phyloP scores from a whole-genome alignment of 2,888 invertebrate genomes.

The Amblyteles armatorius region DNA sequence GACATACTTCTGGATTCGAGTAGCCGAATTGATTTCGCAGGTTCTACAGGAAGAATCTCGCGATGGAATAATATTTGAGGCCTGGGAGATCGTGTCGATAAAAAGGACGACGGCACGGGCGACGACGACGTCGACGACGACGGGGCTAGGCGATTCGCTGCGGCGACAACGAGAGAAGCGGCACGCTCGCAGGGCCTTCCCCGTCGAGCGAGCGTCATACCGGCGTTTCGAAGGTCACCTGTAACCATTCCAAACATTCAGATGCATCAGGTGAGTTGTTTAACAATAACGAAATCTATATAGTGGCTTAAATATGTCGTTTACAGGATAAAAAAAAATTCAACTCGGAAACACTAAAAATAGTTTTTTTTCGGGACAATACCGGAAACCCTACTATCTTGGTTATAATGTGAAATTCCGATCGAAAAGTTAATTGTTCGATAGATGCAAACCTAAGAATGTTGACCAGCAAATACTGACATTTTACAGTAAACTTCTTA shows the following conservation, averaged over 20 bases:
- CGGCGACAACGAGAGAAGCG: slow-evolving; percentile 79
- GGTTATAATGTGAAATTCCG: neutral
- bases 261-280: neutral
- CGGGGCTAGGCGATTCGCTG: slow-evolving; percentile 81
- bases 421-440: neutral
- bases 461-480: neutral
- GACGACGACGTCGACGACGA: slow-evolving; percentile 69
- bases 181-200: slow-evolving; percentile 81
- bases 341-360: neutral
- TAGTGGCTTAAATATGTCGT: neutral
- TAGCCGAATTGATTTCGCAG: neutral
- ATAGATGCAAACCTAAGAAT: neutral
- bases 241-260: slow-evolving; percentile 62
- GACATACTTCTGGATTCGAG: neutral
- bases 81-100: slow-evolving; percentile 29
- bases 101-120: slow-evolving; percentile 69
- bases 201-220: slow-evolving; percentile 83
- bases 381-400: neutral
- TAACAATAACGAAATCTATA: neutral
- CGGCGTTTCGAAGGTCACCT: slow-evolving; percentile 83
- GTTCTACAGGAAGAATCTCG: slow-evolving; percentile 37
- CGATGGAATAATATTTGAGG: slow-evolving; percentile 38
- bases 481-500: neutral
- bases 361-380: neutral
- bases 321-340: neutral